phyloP scores from a whole-genome alignment of 2,113 vertebrate species.

The Stomatorhinus ivindoensis region DNA sequence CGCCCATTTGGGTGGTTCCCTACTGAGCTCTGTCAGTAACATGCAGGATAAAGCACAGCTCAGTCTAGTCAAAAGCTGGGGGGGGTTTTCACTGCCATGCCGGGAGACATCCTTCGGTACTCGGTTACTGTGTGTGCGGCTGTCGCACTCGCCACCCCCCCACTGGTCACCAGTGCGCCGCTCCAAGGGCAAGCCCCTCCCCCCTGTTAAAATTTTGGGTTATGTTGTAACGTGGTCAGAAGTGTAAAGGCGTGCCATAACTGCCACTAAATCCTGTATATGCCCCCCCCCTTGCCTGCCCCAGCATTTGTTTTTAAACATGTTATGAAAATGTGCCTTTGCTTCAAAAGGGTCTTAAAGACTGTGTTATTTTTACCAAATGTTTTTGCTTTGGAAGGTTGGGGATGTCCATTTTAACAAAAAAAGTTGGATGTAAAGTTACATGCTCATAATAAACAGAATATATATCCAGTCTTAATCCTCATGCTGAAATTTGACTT shows the following conservation, averaged over 20 bases:
- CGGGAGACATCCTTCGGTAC: not conserved
- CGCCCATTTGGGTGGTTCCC: not conserved
- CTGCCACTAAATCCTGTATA: not conserved
- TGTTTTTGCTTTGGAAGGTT: not conserved
- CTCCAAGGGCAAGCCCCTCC: not conserved
- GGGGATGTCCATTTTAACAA: constrained; percentile 15
- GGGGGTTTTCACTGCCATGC: no score
- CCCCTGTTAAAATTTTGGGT: not conserved
- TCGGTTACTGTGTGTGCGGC: constrained; percentile 32
- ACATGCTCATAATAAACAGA: constrained; percentile 19
- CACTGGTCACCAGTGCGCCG: not conserved
- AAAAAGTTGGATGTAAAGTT: constrained; percentile 19
- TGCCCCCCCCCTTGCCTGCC: not conserved
- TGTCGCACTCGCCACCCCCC: not conserved
- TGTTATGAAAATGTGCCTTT: constrained; percentile 38
- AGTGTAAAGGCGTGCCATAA: not conserved
- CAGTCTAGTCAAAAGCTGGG: not conserved
- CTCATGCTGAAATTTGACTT: constrained; percentile 16
- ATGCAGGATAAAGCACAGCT: not conserved
- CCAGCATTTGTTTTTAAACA: constrained; percentile 26
- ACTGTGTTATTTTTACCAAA: constrained; percentile 12
- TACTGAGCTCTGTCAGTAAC: not conserved
- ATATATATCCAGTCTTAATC: constrained; percentile 20
- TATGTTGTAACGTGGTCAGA: not conserved
- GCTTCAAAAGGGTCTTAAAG: constrained; percentile 28